Conservation (phyloP, 2,797 vertebrate genomes). For the Tangara arthus region DNA sequence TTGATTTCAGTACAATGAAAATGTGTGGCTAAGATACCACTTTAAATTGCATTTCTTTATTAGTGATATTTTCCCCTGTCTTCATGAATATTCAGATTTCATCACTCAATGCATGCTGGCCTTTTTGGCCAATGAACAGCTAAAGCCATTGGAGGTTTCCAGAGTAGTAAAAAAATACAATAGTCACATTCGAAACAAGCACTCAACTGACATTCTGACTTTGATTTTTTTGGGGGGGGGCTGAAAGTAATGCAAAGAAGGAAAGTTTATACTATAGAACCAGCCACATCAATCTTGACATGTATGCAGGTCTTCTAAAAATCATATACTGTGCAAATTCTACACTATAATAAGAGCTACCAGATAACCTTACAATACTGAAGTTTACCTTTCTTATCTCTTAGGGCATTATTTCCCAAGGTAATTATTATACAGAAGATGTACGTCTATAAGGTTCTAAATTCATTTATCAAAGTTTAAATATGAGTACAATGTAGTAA, state of each 20-base stretch:
- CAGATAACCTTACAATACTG: neutral
- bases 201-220: neutral
- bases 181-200: neutral
- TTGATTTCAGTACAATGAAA: neutral
- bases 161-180: neutral
- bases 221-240: neutral
- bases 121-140: neutral
- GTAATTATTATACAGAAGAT: neutral
- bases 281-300: neutral
- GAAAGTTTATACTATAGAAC: neutral
- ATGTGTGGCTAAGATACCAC: fast-evolving
- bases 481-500: neutral
- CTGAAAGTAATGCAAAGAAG: neutral
- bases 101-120: neutral
- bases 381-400: neutral
- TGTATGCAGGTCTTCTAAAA: neutral
- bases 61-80: neutral
- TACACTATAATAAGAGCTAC: neutral
- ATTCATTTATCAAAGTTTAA: neutral
- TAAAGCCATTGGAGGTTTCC: neutral
- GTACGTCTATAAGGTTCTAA: neutral
- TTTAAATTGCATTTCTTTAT: neutral
- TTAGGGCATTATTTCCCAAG: neutral
- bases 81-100: neutral
- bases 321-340: neutral